Base-by-base conservation (phyloP, 2,888 invertebrate genomes). In the Quadroppia sp. region DNA sequence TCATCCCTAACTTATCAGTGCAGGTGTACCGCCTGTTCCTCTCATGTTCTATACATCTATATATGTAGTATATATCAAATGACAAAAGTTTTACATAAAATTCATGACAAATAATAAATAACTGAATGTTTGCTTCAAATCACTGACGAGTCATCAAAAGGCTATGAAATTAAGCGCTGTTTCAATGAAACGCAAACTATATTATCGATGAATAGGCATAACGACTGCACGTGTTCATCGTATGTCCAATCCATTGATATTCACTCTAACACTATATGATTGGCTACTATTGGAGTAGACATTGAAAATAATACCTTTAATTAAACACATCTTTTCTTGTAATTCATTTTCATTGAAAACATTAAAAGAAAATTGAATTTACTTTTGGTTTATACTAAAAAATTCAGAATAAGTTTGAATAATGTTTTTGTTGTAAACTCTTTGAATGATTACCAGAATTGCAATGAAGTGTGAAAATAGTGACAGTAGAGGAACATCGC, bases 31-130 rank as follows among this genome's bases (percentile, higher is more conserved):
- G 20, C 7, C 61, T 61, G 2, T 23, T 64, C 36, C 28, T 11
- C 17, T 53, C 13, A 23, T 28, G 28, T 53, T 20, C 53, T 53
- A 13, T 53, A 23, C 53, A n/a, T n/a, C n/a, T n/a, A n/a, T n/a
- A n/a, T n/a, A n/a, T n/a, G n/a, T n/a, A n/a, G n/a, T 40, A 36
- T 23, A 64, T 40, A 64, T 64, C 64, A 64, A 17, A 64, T 64
- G 40, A 40, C 32, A 40, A 15, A 36, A 64, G 40, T 20, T 30
- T 13, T 20, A 9, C n/a, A 40, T 40, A 64, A 28, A 64, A 64
- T 64, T 56, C 23, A 15, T 28, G 13, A 28, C 15, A 56, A 64
- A 40, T 64, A 64, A 64, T 64, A 64, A 64, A 64, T 64, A 17
- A 36, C 20, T 36, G 32, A 36, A 32, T 30, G 15, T 32, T 61